Conservation (phyloP, 2,797 vertebrate genomes). For the Valencia hispanica region DNA sequence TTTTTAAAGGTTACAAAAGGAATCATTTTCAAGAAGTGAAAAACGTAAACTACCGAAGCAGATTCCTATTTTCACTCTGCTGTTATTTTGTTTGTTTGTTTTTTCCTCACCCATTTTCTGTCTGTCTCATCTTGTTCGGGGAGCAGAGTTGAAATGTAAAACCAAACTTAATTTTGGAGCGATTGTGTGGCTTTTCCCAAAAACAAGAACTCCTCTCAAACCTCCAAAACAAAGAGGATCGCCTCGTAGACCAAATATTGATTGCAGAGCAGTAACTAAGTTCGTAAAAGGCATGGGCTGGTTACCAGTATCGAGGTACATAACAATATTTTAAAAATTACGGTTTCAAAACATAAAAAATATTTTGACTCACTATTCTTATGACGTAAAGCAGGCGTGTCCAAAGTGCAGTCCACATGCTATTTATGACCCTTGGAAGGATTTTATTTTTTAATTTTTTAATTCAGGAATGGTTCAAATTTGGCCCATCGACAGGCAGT, state of each 20-base stretch:
- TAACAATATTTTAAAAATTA: neutral
- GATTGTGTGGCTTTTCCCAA: constrained; percentile 53
- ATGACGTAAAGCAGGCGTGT: neutral
- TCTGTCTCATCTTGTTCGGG: constrained; percentile 27
- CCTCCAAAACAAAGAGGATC: constrained; percentile 27
- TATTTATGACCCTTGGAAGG: neutral
- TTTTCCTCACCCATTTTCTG: constrained; percentile 1
- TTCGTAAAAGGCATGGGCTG: neutral
- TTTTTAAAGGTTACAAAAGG: constrained; percentile 55
- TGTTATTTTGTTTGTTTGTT: constrained; percentile 21
- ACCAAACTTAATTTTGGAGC: constrained; percentile 45
- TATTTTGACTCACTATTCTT: neutral
- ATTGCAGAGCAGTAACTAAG: constrained; percentile 19
- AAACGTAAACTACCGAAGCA: constrained; percentile 8
- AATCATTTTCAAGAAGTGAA: constrained; percentile 27
- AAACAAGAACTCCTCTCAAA: constrained; percentile 26
- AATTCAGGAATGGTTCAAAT: neutral
- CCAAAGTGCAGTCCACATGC: neutral
- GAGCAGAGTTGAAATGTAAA: constrained; percentile 45
- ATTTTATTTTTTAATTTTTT: neutral
- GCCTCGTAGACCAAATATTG: constrained; percentile 60
- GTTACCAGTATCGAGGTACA: neutral
- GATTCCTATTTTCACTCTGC: constrained; percentile 31
- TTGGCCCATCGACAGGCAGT: no score
- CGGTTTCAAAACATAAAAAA: neutral